Conservation (phyloP, 2,888 invertebrate species). For the Labia minor region DNA sequence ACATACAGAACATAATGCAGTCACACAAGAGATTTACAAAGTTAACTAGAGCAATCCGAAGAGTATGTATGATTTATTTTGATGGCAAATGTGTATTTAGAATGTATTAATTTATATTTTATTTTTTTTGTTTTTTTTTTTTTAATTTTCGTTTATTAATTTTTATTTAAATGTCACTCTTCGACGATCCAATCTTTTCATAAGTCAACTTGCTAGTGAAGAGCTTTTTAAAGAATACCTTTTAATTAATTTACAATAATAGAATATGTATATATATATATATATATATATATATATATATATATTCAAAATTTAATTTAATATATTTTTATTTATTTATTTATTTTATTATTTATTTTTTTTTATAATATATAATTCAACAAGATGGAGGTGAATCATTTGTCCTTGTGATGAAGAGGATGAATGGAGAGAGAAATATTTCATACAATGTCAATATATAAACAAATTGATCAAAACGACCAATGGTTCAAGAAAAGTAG, state of each 20-base stretch:
- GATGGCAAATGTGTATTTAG: too few relatives aligned
- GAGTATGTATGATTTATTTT: too few relatives aligned
- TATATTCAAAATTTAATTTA: background rate
- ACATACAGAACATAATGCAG: slow-evolving; percentile 27
- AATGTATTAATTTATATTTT: background rate
- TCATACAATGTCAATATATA: slow-evolving; percentile 17
- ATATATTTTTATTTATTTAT: background rate
- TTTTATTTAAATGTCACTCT: background rate
- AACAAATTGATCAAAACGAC: slow-evolving; percentile 16
- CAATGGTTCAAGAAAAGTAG: background rate
- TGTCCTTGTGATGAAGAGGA: background rate
- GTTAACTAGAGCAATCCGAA: slow-evolving; percentile 28
- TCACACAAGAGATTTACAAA: slow-evolving; percentile 29
- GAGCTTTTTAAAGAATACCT: slow-evolving; percentile 15
- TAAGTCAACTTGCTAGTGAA: background rate
- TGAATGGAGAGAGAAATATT: background rate
- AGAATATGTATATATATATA: too few relatives aligned
- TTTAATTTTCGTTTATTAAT: background rate
- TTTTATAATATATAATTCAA: slow-evolving; percentile 17
- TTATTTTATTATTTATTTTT: slow-evolving; percentile 13
- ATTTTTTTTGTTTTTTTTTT: background rate
- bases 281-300: too few relatives aligned
- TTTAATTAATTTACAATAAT: background rate
- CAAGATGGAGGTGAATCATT: slow-evolving; percentile 9
- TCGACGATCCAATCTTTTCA: background rate